Conservation (phyloP, 2,888 invertebrate species). For the Drosophila rubida region DNA sequence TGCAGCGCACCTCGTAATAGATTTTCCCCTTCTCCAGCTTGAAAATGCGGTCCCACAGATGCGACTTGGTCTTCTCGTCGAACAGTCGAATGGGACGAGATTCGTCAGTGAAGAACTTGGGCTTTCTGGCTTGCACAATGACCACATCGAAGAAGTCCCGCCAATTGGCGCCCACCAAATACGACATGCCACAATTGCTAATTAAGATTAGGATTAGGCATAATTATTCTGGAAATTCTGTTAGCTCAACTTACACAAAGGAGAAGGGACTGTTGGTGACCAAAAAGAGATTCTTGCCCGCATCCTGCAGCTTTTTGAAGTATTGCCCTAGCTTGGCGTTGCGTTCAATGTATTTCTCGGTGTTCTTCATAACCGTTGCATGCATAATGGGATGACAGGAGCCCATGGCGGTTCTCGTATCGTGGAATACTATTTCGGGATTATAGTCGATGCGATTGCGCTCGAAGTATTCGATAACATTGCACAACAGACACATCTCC, state of each 20-base stretch:
- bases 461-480: constrained; percentile 97
- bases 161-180: constrained; percentile 95
- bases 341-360: constrained; percentile 91
- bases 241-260: constrained; percentile 91
- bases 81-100: constrained; percentile 95
- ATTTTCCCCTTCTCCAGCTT: constrained; percentile 94
- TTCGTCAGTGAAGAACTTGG: constrained; percentile 97
- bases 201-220: neutral
- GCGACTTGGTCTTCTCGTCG: constrained; percentile 91
- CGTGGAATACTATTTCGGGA: constrained; percentile 97
- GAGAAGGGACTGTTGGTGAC: constrained; percentile 98
- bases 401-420: constrained; percentile 95
- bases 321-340: constrained; percentile 90
- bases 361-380: constrained; percentile 92
- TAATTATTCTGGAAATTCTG: neutral
- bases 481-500: constrained; percentile 96
- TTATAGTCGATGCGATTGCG: constrained; percentile 95
- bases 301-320: constrained; percentile 90
- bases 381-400: constrained; percentile 96
- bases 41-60: constrained; percentile 96
- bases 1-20: constrained; percentile 93
- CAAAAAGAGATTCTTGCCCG: constrained; percentile 95
- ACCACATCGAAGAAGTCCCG: constrained; percentile 96
- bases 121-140: constrained; percentile 97
- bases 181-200: constrained; percentile 96